These are phyloP conservation scores for Athripsodes cinereus DNA, from an alignment of 2,888 invertebrate genomes.

Conservation along the genomic window DNA sequence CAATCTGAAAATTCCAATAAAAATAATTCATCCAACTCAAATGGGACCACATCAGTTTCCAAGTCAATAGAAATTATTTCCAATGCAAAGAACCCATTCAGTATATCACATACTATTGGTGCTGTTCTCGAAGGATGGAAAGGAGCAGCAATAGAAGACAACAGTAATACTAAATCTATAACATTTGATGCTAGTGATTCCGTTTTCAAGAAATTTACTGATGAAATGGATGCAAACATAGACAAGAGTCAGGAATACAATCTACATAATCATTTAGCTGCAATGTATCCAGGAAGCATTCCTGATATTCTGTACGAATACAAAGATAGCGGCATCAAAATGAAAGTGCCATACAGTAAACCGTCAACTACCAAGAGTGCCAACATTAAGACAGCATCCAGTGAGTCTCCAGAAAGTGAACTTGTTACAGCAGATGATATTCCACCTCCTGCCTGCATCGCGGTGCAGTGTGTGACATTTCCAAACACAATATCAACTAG, in stretches of 20 bases:
- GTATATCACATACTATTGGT: conserved; percentile 13
- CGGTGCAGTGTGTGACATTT: conserved; percentile 54
- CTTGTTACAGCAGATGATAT: conserved; percentile 42
- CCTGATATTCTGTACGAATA: conserved; percentile 24
- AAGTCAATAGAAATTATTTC: conserved; percentile 20
- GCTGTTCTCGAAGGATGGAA: neutral
- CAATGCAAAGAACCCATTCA: conserved; percentile 13
- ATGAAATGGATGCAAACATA: conserved; percentile 19
- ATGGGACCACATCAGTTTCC: neutral
- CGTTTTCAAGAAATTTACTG: conserved; percentile 19
- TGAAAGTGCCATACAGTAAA: conserved; percentile 26
- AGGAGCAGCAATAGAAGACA: neutral
- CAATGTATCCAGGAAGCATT: conserved; percentile 11
- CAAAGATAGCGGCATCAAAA: conserved; percentile 26
- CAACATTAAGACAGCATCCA: conserved; percentile 38
- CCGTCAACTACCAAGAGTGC: conserved; percentile 20
- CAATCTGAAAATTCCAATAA: conserved; percentile 28
- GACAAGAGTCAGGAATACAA: conserved; percentile 14
- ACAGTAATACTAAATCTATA: conserved; percentile 2
- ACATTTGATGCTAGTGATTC: conserved; percentile 7
- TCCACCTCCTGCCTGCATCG: conserved; percentile 40
- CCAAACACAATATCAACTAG: conserved; percentile 45
- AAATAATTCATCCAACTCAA: neutral
- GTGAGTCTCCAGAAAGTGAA: conserved; percentile 49
- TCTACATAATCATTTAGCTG: conserved; percentile 13